Percentiles rank a stretch among this genome's conserved stretches.
Evolutionary conservation across 2,797 vertebrate species (phyloP).

Genomic region (Chloroceryle inda): DNA sequence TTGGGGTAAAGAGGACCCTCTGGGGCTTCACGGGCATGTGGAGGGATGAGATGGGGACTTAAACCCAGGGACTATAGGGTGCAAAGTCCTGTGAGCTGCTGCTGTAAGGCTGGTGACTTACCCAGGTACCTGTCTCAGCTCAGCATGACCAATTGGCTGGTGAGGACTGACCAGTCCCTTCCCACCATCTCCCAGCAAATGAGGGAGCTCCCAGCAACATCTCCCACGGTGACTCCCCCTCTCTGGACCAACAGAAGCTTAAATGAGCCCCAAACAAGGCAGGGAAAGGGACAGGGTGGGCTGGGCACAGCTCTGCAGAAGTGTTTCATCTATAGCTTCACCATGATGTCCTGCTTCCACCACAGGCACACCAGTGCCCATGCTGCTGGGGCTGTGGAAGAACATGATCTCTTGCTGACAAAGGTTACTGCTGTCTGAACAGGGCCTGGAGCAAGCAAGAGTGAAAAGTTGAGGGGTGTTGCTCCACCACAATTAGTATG

Average conservation of each 20-base stretch:
- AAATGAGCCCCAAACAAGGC: not conserved
- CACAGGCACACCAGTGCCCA: not conserved
- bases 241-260: not conserved
- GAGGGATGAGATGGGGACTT: not conserved
- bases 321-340: not conserved
- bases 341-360: accelerated
- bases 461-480: not conserved
- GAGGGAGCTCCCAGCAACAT: not conserved
- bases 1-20: accelerated
- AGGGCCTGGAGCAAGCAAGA: not conserved
- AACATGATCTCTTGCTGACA: accelerated
- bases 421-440: not conserved
- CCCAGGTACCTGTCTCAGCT: not conserved
- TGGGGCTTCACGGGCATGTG: accelerated
- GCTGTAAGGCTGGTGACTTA: not conserved
- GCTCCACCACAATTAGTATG: not conserved
- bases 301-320: accelerated
- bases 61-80: accelerated
- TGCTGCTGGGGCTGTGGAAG: not conserved
- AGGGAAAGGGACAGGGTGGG: not conserved
- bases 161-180: not conserved
- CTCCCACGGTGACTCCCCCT: not conserved
- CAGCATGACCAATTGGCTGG: not conserved
- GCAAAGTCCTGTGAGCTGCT: not conserved
- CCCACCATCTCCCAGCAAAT: not conserved